Evolutionary conservation across 2,113 vertebrate species (phyloP).

Genomic region (Meleagris gallopavo): DNA sequence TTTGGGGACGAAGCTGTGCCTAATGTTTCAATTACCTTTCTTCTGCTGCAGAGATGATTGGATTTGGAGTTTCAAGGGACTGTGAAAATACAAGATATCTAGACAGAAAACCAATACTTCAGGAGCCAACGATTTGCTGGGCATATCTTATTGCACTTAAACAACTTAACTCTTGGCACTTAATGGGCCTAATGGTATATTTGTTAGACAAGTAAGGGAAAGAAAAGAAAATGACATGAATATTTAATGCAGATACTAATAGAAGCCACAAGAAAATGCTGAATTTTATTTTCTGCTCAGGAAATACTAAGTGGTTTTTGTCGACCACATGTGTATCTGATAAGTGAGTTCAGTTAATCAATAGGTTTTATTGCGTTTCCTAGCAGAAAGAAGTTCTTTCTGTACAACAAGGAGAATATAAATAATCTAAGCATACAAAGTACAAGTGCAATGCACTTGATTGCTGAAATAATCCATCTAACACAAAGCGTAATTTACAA

Average conservation of each 20-base stretch:
- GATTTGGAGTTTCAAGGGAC: slow-evolving; percentile 54
- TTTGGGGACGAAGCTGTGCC: not conserved
- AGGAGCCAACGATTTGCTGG: slow-evolving; percentile 15
- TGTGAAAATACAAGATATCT: slow-evolving; percentile 22
- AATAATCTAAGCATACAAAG: not conserved
- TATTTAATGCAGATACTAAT: slow-evolving; percentile 60
- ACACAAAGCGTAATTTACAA: not conserved
- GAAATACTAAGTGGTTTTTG: slow-evolving; percentile 29
- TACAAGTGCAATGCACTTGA: not conserved
- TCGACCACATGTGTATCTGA: slow-evolving; percentile 6
- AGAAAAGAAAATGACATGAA: slow-evolving; percentile 52
- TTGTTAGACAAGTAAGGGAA: slow-evolving; percentile 56
- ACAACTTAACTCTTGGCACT: slow-evolving; percentile 33
- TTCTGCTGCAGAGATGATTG: slow-evolving; percentile 32
- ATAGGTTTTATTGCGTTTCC: slow-evolving; percentile 16
- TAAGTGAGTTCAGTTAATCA: slow-evolving; percentile 50
- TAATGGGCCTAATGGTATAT: slow-evolving; percentile 59
- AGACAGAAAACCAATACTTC: slow-evolving; percentile 62
- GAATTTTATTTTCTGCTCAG: slow-evolving; percentile 19
- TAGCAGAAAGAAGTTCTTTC: not conserved
- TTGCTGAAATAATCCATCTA: not conserved
- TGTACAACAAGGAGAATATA: not conserved
- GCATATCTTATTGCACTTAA: slow-evolving; percentile 56
- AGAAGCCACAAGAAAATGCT: slow-evolving; percentile 35
- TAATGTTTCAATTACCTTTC: slow-evolving; percentile 52